Percentiles rank a stretch among this genome's conserved stretches.
These are phyloP conservation scores for Pentalonia nigronervosa DNA, from an alignment of 1,140 invertebrate genomes.

Conservation along the genomic window DNA sequence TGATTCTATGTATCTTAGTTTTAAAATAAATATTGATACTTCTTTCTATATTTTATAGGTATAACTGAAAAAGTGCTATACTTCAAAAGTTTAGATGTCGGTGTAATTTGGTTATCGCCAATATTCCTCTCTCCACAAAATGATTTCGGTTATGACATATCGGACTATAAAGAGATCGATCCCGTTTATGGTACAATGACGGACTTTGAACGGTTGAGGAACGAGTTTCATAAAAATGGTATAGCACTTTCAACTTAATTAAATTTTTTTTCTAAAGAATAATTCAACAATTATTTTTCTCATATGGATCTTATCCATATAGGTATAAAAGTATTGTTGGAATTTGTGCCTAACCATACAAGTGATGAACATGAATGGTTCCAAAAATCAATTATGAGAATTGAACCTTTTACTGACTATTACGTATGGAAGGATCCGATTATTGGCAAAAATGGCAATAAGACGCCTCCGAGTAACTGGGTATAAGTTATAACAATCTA, in stretches of 20 bases:
- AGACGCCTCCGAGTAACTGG: conserved; percentile 80
- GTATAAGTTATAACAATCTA: conserved; percentile 64
- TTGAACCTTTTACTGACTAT: conserved; percentile 74
- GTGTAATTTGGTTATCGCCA: conserved; percentile 76
- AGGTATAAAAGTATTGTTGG: conserved; percentile 68
- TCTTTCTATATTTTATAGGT: conserved; percentile 62
- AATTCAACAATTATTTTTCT: conserved; percentile 3
- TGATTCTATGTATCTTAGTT: too few species aligned
- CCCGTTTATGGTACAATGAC: conserved; percentile 75
- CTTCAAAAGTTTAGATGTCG: conserved; percentile 71
- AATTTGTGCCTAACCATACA: too few species aligned
- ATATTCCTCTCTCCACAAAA: conserved; percentile 75
- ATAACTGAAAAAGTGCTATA: conserved; percentile 71
- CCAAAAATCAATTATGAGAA: conserved; percentile 64
- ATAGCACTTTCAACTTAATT: background rate
- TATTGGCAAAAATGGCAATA: conserved; percentile 63
- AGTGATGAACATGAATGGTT: too few species aligned
- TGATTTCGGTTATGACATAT: conserved; percentile 79
- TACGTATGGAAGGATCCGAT: conserved; percentile 78
- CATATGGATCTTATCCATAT: background rate
- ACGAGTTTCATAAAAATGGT: conserved; percentile 68
- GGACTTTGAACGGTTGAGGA: conserved; percentile 74
- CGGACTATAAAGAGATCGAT: conserved; percentile 77
- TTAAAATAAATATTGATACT: too few species aligned
- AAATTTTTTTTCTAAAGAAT: background rate